Evolutionary conservation across 2,113 vertebrate genomes (phyloP).

Genomic region (Raja brachyura): DNA sequence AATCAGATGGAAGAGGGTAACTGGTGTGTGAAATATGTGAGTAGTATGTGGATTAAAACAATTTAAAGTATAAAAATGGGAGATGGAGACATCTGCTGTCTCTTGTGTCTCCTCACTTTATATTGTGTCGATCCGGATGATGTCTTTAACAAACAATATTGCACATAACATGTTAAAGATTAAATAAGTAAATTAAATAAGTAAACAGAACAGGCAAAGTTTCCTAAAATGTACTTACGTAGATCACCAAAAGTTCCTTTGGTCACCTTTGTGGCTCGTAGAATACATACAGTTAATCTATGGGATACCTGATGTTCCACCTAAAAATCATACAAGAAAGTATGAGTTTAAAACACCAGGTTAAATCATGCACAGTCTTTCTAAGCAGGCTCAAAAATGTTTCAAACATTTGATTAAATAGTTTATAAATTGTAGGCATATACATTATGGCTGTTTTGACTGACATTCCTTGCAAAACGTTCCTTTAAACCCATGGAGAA

Average conservation of each 20-base stretch:
- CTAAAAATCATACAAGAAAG: slow-evolving; percentile 53
- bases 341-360: background rate
- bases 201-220: slow-evolving; percentile 31
- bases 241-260: slow-evolving; percentile 90
- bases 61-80: too few relatives aligned
- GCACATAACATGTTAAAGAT: background rate
- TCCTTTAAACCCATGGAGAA: background rate
- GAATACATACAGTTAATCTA: slow-evolving; percentile 75
- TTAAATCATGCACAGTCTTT: background rate
- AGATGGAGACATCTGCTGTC: too few relatives aligned
- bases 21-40: too few relatives aligned
- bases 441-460: background rate
- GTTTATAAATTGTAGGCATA: background rate
- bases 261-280: slow-evolving; percentile 80
- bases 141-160: background rate
- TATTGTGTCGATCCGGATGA: background rate
- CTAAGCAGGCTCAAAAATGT: background rate
- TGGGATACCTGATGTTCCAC: slow-evolving; percentile 94
- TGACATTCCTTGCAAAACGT: background rate
- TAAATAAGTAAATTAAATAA: background rate
- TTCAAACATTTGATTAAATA: background rate
- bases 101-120: background rate
- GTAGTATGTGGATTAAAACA: too few relatives aligned
- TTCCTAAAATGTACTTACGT: slow-evolving; percentile 64
- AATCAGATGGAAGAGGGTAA: too few relatives aligned